phyloP scores from a whole-genome alignment of 2,888 invertebrate genomes.

The Eupithecia insigniata region DNA sequence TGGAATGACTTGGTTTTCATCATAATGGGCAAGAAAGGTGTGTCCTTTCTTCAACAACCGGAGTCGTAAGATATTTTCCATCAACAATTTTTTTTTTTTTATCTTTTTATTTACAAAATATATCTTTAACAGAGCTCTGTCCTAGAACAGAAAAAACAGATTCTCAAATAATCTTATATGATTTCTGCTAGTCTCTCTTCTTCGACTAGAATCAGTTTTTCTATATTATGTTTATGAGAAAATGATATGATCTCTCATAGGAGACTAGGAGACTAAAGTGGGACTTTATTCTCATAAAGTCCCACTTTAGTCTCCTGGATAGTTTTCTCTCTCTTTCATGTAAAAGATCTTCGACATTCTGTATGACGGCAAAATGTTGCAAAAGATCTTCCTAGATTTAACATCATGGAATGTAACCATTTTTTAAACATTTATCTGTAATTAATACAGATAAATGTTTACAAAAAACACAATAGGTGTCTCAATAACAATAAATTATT shows the following conservation, averaged over 20 bases:
- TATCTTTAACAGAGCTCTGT: no score
- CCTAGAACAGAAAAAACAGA: no score
- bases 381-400: background rate
- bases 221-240: background rate
- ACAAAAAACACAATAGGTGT: conserved; percentile 6
- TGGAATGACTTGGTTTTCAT: background rate
- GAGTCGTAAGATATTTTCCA: background rate
- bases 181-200: no score
- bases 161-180: no score
- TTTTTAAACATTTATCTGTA: no score
- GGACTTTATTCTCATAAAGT: background rate
- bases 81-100: background rate
- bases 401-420: background rate
- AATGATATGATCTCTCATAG: no score
- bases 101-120: background rate
- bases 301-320: no score
- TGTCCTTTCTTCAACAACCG: no score
- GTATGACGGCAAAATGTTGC: background rate
- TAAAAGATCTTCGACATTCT: no score
- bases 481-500: background rate
- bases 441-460: background rate
- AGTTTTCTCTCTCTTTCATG: no score
- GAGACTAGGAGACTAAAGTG: background rate
- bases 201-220: background rate
- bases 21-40: background rate